Percentiles rank a stretch among this genome's conserved stretches.
Conservation (phyloP, 2,888 invertebrate species). For the Helleia helle region DNA sequence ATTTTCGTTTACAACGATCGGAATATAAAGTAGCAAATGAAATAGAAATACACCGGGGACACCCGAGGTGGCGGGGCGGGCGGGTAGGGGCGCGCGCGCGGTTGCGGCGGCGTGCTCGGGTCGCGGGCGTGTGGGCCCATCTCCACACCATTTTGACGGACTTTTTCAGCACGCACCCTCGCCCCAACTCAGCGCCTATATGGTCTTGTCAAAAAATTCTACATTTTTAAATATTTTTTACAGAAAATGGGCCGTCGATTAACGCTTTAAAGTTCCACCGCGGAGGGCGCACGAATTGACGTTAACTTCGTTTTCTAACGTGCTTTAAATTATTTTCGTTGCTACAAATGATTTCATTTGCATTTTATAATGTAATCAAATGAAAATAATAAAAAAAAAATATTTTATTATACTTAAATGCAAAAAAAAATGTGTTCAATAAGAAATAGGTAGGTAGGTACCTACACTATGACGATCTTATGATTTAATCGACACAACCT, state of each 20-base stretch:
- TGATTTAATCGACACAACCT: no score
- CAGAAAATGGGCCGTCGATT: slow-evolving; percentile 37
- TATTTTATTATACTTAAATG: no score
- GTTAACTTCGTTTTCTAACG: neutral
- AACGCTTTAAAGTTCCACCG: slow-evolving; percentile 22
- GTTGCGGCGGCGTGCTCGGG: slow-evolving; percentile 47
- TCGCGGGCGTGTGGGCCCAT: slow-evolving; percentile 63
- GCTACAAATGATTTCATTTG: neutral
- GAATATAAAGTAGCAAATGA: neutral
- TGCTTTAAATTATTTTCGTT: neutral
- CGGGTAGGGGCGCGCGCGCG: no score
- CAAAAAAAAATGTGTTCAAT: no score
- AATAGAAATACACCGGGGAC: no score
- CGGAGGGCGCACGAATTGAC: neutral
- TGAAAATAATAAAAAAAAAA: neutral
- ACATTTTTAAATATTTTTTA: slow-evolving; percentile 43
- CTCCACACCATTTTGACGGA: slow-evolving; percentile 40
- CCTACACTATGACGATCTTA: neutral
- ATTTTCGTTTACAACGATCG: neutral
- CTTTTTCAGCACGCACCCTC: slow-evolving; percentile 46
- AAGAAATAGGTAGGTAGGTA: neutral
- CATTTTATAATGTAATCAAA: neutral
- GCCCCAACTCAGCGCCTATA: slow-evolving; percentile 64
- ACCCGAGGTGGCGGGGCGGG: no score
- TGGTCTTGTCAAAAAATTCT: slow-evolving; percentile 48